Evolutionary conservation across 2,113 vertebrate species (phyloP), one percentile per base, ranked within the genome.

Genomic region (Ceyx cyanopectus): DNA sequence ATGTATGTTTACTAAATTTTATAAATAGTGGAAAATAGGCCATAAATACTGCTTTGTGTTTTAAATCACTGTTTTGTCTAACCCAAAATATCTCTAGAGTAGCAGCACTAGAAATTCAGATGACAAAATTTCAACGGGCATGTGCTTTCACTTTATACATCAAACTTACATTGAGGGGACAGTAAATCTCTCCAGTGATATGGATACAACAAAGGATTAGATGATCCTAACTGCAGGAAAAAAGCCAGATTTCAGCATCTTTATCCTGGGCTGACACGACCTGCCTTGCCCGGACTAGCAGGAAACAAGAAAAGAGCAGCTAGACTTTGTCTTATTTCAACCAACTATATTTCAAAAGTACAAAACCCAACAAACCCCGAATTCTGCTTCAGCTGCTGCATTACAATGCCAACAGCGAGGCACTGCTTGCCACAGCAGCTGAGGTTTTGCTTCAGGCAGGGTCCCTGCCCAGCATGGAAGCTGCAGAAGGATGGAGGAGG

Each of bases 1-100:
- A 67, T 73, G 30, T 58, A 70, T 66, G 40, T 70, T 94, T 85
- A 87, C 37, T 73, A 63, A 82, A 20, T 77, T 53, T 60, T 82
- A 54, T 81, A 88, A 94, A 72, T 61, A 90, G 29, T 29, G 69
- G 50, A 53, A 92, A 95, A 91, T 73, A 83, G 84, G 45, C 54
- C 57, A 50, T 73, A 80, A 58, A 50, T 22, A 7, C 50, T 60
- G 46, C 40, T 76, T 69, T 80, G 61, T 81, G 56, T 34, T 84
- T 77, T 66, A 80, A 96, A 85, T 78, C 60, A 81, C 68, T 77
- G 24, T 70, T 83, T 79, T 85, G 57, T 88, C 85, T 85, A 22
- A 53, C n/a, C 60, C 83, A 58, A 72, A 72, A 32, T 6, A 0
- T 60, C 48, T 93, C 58, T 54, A 9, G n/a, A 85, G 50, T 24